These are phyloP conservation scores for Sphyrna mokarran DNA, from an alignment of 2,113 vertebrate species.

Conservation along the genomic window DNA sequence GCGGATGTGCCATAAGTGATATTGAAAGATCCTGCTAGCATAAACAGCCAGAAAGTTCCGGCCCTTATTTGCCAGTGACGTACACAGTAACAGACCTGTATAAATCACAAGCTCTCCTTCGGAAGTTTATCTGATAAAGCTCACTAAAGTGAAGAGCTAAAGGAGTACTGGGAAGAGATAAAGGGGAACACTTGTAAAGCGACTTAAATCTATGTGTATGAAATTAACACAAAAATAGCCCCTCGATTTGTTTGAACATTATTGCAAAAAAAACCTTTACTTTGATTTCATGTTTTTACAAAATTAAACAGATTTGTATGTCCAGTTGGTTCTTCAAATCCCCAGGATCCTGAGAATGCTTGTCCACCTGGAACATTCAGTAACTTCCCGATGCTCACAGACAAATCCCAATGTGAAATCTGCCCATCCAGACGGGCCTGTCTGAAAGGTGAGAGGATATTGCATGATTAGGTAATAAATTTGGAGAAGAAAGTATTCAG, in stretches of 20 bases:
- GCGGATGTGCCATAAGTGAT: no score
- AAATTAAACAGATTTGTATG: constrained; percentile 59
- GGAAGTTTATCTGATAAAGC: no score
- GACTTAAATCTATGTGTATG: background rate
- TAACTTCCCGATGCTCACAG: constrained; percentile 59
- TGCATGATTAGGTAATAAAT: background rate
- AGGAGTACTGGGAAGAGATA: background rate
- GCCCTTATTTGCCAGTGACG: background rate
- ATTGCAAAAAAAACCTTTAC: background rate
- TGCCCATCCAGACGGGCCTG: constrained; percentile 70
- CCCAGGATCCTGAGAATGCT: constrained; percentile 57
- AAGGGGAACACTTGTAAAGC: background rate
- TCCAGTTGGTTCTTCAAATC: constrained; percentile 66
- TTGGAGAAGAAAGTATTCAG: background rate
- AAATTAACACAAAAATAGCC: background rate
- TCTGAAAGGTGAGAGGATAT: constrained; percentile 55
- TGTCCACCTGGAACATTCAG: constrained; percentile 71
- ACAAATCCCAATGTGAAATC: constrained; percentile 70
- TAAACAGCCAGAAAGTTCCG: no score
- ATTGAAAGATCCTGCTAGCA: no score
- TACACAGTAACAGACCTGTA: background rate
- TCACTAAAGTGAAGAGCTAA: background rate
- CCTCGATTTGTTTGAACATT: background rate
- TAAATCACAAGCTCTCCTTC: background rate
- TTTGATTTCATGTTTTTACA: background rate